Evolutionary conservation across 1,140 invertebrate species (phyloP).

Genomic region (Trissolcus basalis): DNA sequence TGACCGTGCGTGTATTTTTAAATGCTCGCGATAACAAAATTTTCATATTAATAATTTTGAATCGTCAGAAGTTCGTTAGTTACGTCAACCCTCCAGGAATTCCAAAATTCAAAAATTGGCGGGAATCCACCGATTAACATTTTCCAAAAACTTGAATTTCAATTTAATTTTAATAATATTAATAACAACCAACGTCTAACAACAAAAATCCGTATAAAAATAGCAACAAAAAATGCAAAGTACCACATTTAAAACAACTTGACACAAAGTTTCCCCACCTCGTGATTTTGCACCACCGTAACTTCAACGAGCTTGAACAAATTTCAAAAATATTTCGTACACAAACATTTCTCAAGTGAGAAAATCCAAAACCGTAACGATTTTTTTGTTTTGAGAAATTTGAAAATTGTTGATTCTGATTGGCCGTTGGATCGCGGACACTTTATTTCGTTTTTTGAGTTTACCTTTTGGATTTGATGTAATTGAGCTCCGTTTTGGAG

Average conservation of each 20-base stretch:
- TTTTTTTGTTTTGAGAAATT: too few relatives aligned
- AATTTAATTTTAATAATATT: too few relatives aligned
- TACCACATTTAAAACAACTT: neutral
- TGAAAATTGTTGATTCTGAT: neutral
- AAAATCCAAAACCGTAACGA: constrained; percentile 10
- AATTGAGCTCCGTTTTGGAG: constrained; percentile 33
- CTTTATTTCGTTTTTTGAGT: neutral
- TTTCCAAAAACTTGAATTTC: too few relatives aligned
- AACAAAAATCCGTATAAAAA: too few relatives aligned
- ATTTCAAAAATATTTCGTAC: neutral
- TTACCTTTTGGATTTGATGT: constrained; percentile 45
- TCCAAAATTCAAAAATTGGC: too few relatives aligned
- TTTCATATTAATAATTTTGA: neutral
- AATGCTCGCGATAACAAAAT: constrained; percentile 44
- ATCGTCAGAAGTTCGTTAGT: too few relatives aligned
- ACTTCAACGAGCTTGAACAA: neutral
- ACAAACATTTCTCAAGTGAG: constrained; percentile 14
- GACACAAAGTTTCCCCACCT: constrained; percentile 16
- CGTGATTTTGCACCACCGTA: constrained; percentile 21
- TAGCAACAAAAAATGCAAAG: neutral
- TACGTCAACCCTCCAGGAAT: too few relatives aligned
- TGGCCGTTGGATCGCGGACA: neutral
- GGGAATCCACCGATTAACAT: too few relatives aligned
- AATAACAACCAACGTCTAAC: too few relatives aligned
- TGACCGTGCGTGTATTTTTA: constrained; percentile 55